Evolutionary conservation across 2,888 invertebrate species (phyloP).

Genomic region (Drosophila recens): DNA sequence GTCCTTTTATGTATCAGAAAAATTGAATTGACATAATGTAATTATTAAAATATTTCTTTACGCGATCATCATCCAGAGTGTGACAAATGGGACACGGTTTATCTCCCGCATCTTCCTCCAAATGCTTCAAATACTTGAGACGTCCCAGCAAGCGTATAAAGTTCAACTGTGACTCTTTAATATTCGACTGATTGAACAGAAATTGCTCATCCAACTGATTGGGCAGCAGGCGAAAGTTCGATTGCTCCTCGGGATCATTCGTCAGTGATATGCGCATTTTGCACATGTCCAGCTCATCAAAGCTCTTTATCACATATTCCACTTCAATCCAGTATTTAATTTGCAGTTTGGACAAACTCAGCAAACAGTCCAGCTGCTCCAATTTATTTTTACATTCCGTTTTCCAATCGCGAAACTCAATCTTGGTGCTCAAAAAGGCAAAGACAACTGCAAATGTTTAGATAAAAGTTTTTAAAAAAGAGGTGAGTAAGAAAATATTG

Average conservation of each 20-base stretch:
- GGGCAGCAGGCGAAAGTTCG: conserved; percentile 68
- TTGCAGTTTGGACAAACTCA: conserved; percentile 87
- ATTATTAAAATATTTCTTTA: conserved; percentile 60
- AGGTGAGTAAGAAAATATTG: too few species aligned
- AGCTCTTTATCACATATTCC: conserved; percentile 86
- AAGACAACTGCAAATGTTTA: conserved; percentile 81
- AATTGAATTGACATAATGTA: too few species aligned
- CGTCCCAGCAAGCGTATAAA: conserved; percentile 86
- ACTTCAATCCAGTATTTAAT: conserved; percentile 85
- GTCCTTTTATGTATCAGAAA: too few species aligned
- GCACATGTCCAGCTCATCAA: conserved; percentile 91
- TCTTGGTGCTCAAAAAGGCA: conserved; percentile 84
- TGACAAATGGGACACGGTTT: conserved; percentile 91
- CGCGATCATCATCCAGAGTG: conserved; percentile 86
- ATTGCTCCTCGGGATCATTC: conserved; percentile 69
- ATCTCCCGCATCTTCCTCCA: conserved; percentile 86
- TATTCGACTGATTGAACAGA: conserved; percentile 61
- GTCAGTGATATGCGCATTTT: conserved; percentile 86
- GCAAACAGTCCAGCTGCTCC: conserved; percentile 87
- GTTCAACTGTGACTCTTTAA: conserved; percentile 68
- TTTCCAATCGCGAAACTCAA: conserved; percentile 38
- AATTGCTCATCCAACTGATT: conserved; percentile 70
- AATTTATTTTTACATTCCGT: conserved; percentile 58
- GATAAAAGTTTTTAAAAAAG: not conserved
- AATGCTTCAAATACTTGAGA: conserved; percentile 88